Base-by-base conservation (phyloP, 2,888 invertebrate species). In the Dysmachus trigonus region DNA sequence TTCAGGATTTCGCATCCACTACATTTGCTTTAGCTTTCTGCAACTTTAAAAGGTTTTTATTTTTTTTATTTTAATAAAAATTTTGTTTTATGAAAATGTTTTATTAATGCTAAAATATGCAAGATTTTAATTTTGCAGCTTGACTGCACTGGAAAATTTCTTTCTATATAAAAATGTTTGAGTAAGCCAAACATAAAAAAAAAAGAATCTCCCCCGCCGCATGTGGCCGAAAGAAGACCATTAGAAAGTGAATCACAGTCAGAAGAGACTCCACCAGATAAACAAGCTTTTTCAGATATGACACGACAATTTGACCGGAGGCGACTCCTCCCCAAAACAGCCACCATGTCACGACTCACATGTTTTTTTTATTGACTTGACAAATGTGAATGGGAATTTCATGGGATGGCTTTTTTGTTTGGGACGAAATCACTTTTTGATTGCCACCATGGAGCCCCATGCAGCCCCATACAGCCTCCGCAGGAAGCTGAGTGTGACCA, bases 351-450 rank as follows among this genome's bases (percentile, higher is more conserved):
- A 13, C n/a, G 5, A 41, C 35, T 76, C 76, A 27, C 76, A 35
- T 76, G 76, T 31, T 72, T 38, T 76, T 76, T 76, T 76, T 76
- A 76, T 41, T 76, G 76, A 15, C 76, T 22, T 76, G 41, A 76
- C 76, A 41, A 76, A 76, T 76, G 76, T 76, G 76, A 35, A 76
- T 27, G 27, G 76, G 41, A 38, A 76, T 76, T 76, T 41, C 76
- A 41, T 76, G 76, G 41, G 41, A 18, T 73, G 2, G 33, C 31
- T 73, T 73, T 76, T 76, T 76, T 76, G 4, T 13, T n/a, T n/a
- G n/a, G 31, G 18, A 8, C 5, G 41, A 22, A 76, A 76, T 76
- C 76, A 41, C 76, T 76, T 76, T 76, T 76, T 76, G 76, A 76
- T 76, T 76, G 76, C 76, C 27, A 38, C 18, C 35, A 38, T 76